Conservation (phyloP, 92 coral and sea anemone species). For the Hydrozoanthus gracilis region DNA sequence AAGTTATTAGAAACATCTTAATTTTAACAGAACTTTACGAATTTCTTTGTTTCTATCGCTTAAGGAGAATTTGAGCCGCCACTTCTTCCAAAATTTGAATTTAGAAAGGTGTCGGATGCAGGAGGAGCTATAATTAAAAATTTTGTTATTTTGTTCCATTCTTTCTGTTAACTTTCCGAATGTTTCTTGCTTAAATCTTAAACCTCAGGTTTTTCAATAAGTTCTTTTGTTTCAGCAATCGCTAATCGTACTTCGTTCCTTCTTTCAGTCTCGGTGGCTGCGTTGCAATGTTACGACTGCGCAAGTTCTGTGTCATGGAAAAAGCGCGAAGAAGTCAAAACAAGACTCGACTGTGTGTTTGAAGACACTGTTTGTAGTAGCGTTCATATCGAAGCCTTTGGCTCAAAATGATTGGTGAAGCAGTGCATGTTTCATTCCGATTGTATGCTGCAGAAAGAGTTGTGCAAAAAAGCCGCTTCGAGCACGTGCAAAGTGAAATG, state of each 20-base stretch:
- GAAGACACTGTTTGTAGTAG: background rate
- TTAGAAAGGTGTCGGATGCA: too few species aligned
- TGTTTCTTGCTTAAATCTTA: too few species aligned
- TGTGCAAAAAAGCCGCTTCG: background rate
- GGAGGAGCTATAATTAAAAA: too few species aligned
- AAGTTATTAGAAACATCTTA: too few species aligned
- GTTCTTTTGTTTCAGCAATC: too few species aligned
- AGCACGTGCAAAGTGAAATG: background rate
- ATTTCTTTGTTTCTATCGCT: too few species aligned
- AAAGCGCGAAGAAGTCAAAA: background rate
- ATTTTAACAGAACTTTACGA: too few species aligned
- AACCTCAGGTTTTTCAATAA: too few species aligned
- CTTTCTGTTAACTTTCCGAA: too few species aligned
- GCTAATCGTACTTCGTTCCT: background rate
- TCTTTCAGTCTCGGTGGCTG: background rate
- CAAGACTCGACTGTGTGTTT: background rate
- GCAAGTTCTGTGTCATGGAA: constrained; percentile 15
- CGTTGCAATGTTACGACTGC: constrained; percentile 19
- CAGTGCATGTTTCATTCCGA: background rate
- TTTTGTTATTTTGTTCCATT: too few species aligned
- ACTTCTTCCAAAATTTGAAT: too few species aligned
- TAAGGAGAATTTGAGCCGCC: too few species aligned
- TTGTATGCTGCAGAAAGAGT: background rate
- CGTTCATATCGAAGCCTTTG: background rate
- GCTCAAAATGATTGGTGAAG: background rate